phyloP scores from a whole-genome alignment of 2,113 vertebrate species.

The Entosphenus tridentatus region DNA sequence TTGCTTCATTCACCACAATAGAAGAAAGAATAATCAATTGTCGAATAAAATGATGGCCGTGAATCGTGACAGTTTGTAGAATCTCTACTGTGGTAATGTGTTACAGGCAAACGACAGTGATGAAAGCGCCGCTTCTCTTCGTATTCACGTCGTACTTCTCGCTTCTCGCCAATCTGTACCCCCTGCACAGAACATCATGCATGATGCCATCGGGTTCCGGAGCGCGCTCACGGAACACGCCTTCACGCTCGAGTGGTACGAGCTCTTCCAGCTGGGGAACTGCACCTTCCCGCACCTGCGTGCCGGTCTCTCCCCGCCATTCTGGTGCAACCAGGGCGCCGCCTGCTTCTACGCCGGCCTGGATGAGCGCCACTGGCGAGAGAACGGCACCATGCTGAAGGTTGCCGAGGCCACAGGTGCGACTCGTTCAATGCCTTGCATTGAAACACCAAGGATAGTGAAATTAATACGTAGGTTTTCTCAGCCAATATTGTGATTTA shows the following conservation, averaged over 20 bases:
- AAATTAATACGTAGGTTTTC: not conserved
- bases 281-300: slow-evolving; percentile 87
- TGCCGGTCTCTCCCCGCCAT: slow-evolving; percentile 30
- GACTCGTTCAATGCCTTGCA: not conserved
- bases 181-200: slow-evolving; percentile 63
- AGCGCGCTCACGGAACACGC: slow-evolving; percentile 39
- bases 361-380: slow-evolving; percentile 67
- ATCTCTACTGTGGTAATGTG: not conserved
- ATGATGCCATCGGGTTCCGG: slow-evolving; percentile 75
- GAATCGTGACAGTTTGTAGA: not conserved
- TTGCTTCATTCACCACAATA: not conserved
- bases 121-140: not conserved
- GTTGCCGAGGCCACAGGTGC: slow-evolving; percentile 55
- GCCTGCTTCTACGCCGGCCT: slow-evolving; percentile 84
- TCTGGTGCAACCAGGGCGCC: slow-evolving; percentile 98
- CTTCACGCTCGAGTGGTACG: slow-evolving; percentile 94
- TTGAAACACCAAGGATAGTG: not conserved
- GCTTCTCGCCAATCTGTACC: not conserved
- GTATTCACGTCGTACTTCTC: not conserved
- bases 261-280: slow-evolving; percentile 88
- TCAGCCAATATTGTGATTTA: not conserved
- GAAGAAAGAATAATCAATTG: not conserved
- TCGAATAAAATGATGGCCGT: not conserved
- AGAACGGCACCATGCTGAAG: slow-evolving; percentile 64
- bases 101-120: too few relatives aligned